Evolutionary conservation across 2,113 vertebrate species (phyloP), one percentile per base, ranked within the genome.

Genomic region (Silurus asotus): DNA sequence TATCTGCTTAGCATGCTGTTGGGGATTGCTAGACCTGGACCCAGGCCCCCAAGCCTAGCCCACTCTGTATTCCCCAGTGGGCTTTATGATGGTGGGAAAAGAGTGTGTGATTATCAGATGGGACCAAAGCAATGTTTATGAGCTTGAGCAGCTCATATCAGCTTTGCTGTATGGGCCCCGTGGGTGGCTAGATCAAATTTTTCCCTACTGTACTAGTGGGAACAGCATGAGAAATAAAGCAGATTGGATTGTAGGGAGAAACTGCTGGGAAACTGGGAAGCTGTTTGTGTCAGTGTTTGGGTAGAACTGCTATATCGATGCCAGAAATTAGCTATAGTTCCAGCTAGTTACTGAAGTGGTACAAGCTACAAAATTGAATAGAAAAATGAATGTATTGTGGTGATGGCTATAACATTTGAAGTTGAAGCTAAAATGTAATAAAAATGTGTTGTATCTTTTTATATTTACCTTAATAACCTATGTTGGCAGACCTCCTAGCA

Each of bases 181-280:
- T 93, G 94, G 94, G 93, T 92, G 92, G 93, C 90, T 93, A 94
- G 93, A 94, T 94, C 91, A 83, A 92, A 93, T 94, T 93, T 94
- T 93, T 93, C 94, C 88, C 89, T 92, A 84, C 87, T 87, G 93
- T 94, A 93, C 94, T 93, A 94, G 93, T 92, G 93, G 93, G 93
- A 94, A 93, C 93, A 93, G 94, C 93, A 94, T 95, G 94, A 93
- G 92, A 94, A 93, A 93, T 92, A 90, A 93, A 93, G 92, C 92
- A 93, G 91, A 92, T 93, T 93, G 93, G 92, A 94, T 93, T 94
- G 93, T 94, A 92, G 87, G 89, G 90, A 90, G 92, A 93, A 90
- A 91, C 91, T 89, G 92, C 93, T 94, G 90, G 93, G 93, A 91
- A 91, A 92, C 91, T 93, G 37, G 37, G 37, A 37, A 37, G 37